phyloP scores from a whole-genome alignment of 2,888 invertebrate species.

The Trichacis sp. region DNA sequence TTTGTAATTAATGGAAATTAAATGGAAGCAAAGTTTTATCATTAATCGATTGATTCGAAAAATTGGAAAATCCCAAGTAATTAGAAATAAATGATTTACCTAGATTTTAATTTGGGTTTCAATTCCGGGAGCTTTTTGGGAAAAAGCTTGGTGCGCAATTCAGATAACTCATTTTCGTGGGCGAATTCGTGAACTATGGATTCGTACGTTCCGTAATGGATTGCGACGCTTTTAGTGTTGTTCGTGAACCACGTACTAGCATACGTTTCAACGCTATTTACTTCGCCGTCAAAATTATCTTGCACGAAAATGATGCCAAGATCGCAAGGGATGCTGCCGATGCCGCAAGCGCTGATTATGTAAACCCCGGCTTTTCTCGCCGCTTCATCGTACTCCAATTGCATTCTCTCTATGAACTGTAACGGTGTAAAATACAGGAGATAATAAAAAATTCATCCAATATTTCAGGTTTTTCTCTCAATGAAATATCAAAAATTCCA shows the following conservation, averaged over 20 bases:
- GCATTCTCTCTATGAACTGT: conserved; percentile 88
- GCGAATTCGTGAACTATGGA: conserved; percentile 85
- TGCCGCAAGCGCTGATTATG: conserved; percentile 91
- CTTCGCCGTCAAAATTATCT: conserved; percentile 80
- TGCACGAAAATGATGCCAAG: conserved; percentile 85
- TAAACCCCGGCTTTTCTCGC: conserved; percentile 87
- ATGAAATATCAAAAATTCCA: too few species aligned
- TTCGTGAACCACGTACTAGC: conserved; percentile 66
- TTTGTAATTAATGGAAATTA: too few species aligned
- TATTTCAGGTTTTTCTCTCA: too few species aligned
- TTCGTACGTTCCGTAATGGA: conserved; percentile 92
- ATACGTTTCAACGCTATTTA: conserved; percentile 85
- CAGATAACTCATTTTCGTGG: conserved; percentile 74
- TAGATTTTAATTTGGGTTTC: conserved; percentile 73
- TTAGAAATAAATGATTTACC: too few species aligned
- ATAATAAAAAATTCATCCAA: too few species aligned
- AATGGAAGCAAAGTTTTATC: too few species aligned
- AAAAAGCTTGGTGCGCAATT: conserved; percentile 77
- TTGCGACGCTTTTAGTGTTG: conserved; percentile 63
- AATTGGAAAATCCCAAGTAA: too few species aligned
- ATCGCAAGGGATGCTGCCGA: conserved; percentile 92
- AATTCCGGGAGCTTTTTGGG: conserved; percentile 75
- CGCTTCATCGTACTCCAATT: conserved; percentile 80
- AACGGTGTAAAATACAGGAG: too few species aligned
- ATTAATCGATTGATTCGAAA: too few species aligned